Base-by-base conservation (phyloP, 2,113 vertebrate genomes). In the Ariopsis seemanni region DNA sequence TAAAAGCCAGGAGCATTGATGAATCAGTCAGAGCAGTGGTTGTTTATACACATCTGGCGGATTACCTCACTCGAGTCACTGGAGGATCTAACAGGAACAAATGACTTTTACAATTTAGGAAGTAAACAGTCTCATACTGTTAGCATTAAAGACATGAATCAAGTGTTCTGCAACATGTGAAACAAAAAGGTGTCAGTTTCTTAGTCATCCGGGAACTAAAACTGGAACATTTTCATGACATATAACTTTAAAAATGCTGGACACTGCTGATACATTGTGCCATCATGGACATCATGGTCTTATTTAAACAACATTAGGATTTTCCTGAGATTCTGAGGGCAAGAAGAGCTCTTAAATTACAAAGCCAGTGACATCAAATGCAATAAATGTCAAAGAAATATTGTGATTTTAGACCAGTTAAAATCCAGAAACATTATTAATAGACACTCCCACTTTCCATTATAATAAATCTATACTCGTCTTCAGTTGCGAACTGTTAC, bases 51-150 rank as follows among this genome's bases (percentile, higher is more conserved):
- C 91, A 91, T 91, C 87, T 52, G 91, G 84, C 18, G 92, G 90
- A 94, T 95, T 94, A 95, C 92, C 92, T 94, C 92, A 93, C 90
- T 89, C 79, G 65, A 87, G 90, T 93, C 91, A 93, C 90, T 89
- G 91, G 90, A 91, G 90, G 86, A 88, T 90, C 91, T 89, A 89
- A 89, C 87, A 86, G n/a, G 65, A 89, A 90, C 67, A 69, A 88
- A 91, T 89, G 65, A 58, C 89, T 85, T 84, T 87, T 71, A 89
- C 82, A 88, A 90, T 90, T 85, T 84, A 79, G 88, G 82, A 84
- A 87, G 84, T 91, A 90, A 85, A 91, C 89, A 84, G 63, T 85
- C 60, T 83, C 82, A 78, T 79, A 69, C 48, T 63, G 88, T 88
- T 89, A 90, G 88, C 77, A 86, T 86, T 90, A 83, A 85, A 85